Percentiles rank a stretch among this genome's conserved stretches.
Conservation (phyloP, 2,797 vertebrate species). For the Pseudocheirus occidentalis region DNA sequence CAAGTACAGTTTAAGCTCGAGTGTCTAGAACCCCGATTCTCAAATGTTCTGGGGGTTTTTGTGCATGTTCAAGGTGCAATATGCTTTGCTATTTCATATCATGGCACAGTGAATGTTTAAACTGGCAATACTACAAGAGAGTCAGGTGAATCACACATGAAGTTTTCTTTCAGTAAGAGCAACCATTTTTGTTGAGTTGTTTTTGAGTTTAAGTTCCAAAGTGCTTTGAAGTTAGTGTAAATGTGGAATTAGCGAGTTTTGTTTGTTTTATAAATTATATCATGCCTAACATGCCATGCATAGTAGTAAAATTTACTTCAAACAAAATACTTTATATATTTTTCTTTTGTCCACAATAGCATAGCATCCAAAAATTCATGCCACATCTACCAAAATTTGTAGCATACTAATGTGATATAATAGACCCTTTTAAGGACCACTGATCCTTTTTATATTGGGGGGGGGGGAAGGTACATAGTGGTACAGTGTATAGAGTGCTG, state of each 20-base stretch:
- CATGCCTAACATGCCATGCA: not conserved
- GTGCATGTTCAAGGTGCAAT: not conserved
- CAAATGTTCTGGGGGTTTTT: not conserved
- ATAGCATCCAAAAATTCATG: not conserved
- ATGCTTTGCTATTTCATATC: not conserved
- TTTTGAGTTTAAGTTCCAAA: not conserved
- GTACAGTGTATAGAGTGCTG: not conserved
- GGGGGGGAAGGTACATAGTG: not conserved
- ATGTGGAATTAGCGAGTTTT: not conserved
- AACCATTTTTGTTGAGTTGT: not conserved
- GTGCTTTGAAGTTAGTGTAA: not conserved
- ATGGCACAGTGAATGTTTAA: not conserved
- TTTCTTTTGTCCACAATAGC: not conserved
- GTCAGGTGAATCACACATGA: not conserved
- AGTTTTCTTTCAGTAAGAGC: not conserved
- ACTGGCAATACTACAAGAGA: not conserved
- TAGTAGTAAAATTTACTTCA: not conserved
- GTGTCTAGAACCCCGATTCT: not conserved
- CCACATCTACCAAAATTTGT: not conserved
- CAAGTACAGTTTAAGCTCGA: not conserved
- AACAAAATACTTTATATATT: not conserved
- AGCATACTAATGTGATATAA: not conserved
- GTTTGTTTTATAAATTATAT: not conserved
- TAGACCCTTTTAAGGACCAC: not conserved
- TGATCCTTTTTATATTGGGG: not conserved